These are phyloP conservation scores for Eulacestoma nigropectus DNA, from an alignment of 2,113 vertebrate species.

Conservation along the genomic window DNA sequence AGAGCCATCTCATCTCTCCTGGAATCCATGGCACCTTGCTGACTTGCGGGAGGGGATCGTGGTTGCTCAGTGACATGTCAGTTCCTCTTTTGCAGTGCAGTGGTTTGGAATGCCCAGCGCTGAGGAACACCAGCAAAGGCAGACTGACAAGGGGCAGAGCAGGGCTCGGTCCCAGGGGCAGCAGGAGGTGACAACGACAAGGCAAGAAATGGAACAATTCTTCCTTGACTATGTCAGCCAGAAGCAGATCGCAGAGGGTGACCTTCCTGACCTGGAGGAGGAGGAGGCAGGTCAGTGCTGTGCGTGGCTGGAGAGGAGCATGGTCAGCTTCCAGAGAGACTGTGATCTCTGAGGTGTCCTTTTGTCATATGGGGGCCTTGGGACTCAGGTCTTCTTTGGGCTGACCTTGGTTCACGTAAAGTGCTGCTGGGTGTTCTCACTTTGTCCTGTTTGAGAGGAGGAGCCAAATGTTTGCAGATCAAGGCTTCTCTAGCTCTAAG, in stretches of 20 bases:
- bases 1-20: background rate
- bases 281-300: constrained; percentile 61
- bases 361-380: background rate
- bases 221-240: constrained; percentile 80
- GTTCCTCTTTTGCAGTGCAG: constrained; percentile 59
- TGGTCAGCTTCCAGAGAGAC: background rate
- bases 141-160: background rate
- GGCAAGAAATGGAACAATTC: constrained; percentile 72
- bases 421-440: background rate
- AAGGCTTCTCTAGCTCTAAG: background rate
- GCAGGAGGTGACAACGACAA: background rate
- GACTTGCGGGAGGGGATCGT: rapidly evolving
- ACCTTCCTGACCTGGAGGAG: constrained; percentile 67
- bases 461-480: background rate
- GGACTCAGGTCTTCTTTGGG: background rate
- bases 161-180: background rate
- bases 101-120: constrained; percentile 73
- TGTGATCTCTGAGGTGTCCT: background rate
- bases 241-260: constrained; percentile 82
- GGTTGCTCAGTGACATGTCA: background rate
- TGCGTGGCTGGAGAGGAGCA: rapidly evolving
- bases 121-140: background rate
- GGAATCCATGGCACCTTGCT: background rate
- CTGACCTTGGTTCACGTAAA: background rate
- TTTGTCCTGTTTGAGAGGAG: background rate